phyloP scores from a whole-genome alignment of 1,140 invertebrate species.

The Sycophaga agraensis region DNA sequence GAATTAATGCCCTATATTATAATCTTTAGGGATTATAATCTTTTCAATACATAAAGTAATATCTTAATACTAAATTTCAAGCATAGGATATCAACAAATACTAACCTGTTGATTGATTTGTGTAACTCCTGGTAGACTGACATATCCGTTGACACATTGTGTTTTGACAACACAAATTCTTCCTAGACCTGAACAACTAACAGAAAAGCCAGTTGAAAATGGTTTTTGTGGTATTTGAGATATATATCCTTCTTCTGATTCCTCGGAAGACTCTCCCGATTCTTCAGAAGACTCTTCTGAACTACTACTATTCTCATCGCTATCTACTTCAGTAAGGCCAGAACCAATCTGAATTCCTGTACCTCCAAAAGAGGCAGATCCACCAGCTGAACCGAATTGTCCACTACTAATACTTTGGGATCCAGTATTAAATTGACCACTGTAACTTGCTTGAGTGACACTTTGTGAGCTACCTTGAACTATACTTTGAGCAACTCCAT shows the following conservation, averaged over 20 bases:
- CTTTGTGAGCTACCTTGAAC: not conserved
- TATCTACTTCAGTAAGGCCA: not conserved
- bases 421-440: not conserved
- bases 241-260: not conserved
- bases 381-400: not conserved
- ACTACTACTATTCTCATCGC: too few species aligned
- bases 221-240: not conserved
- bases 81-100: constrained; percentile 5
- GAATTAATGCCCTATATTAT: too few species aligned
- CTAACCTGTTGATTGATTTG: constrained; percentile 49
- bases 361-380: not conserved
- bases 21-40: too few species aligned
- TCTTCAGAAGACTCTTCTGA: not conserved
- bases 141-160: constrained; percentile 62
- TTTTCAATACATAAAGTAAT: too few species aligned
- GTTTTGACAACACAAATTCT: constrained; percentile 61
- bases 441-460: not conserved
- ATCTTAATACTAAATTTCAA: too few species aligned
- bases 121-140: constrained; percentile 53
- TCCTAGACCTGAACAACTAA: constrained; percentile 56
- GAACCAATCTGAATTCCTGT: not conserved
- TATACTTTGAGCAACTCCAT: too few species aligned
- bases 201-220: constrained; percentile 29
- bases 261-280: not conserved
- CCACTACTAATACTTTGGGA: not conserved